phyloP scores from a whole-genome alignment of 2,888 invertebrate genomes.

The Lasioglossum pauxillum region DNA sequence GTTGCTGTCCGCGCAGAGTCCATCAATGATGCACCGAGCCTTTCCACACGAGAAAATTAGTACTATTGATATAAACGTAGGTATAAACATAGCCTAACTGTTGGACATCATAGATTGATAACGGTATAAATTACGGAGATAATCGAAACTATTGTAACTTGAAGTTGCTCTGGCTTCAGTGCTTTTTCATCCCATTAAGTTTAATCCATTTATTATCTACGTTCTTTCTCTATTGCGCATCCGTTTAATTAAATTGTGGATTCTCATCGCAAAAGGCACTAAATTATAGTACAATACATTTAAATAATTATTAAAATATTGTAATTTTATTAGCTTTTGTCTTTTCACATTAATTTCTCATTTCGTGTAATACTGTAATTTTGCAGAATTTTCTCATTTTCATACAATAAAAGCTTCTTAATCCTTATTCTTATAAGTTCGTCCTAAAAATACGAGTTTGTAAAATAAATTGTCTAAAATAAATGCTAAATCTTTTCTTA shows the following conservation, averaged over 20 bases:
- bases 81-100: constrained; percentile 74
- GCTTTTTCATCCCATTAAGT: not conserved
- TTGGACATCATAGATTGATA: constrained; percentile 68
- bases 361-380: not conserved
- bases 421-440: not conserved
- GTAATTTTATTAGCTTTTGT: not conserved
- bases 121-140: constrained; percentile 28
- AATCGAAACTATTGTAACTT: constrained; percentile 45
- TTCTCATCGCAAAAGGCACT: not conserved
- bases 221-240: not conserved
- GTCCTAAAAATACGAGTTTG: not conserved
- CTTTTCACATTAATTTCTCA: not conserved
- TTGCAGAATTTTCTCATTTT: not conserved
- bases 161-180: constrained; percentile 40
- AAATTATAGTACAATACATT: not conserved
- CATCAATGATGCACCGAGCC: constrained; percentile 48
- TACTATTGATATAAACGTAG: constrained; percentile 66
- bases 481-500: not conserved
- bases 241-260: not conserved
- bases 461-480: constrained; percentile 4
- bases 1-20: constrained; percentile 19
- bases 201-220: not conserved
- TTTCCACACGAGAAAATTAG: constrained; percentile 63
- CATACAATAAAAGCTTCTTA: not conserved
- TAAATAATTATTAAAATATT: not conserved